Percentiles rank a stretch among this genome's conserved stretches.
phyloP scores from a whole-genome alignment of 2,888 invertebrate genomes.

The Mimas tiliae region DNA sequence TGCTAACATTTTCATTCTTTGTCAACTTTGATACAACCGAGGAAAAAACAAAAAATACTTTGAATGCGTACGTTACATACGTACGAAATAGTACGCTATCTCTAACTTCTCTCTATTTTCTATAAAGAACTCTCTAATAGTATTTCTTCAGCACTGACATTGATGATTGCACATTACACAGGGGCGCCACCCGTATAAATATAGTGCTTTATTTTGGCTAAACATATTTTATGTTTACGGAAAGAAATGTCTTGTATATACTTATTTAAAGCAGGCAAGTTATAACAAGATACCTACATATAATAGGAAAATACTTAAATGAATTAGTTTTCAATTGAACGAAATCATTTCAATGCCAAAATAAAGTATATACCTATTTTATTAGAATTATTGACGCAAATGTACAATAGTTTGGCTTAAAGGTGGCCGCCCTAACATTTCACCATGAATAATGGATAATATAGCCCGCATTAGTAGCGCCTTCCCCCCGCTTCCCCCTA shows the following conservation, averaged over 20 bases:
- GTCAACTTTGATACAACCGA: too few relatives aligned
- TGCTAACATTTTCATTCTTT: not conserved
- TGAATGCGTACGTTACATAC: too few relatives aligned
- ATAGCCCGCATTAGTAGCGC: constrained; percentile 43
- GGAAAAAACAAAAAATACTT: too few relatives aligned
- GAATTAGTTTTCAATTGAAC: too few relatives aligned
- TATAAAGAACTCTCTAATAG: not conserved
- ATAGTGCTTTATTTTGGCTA: not conserved
- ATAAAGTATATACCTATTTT: not conserved
- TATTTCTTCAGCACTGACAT: not conserved
- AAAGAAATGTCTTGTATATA: not conserved
- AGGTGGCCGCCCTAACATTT: not conserved
- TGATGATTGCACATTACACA: constrained; percentile 17
- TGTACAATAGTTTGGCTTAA: not conserved
- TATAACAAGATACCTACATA: not conserved
- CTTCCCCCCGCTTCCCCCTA: constrained; percentile 25
- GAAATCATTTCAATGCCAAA: not conserved
- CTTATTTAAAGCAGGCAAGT: not conserved
- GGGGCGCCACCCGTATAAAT: constrained; percentile 1
- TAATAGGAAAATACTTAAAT: too few relatives aligned
- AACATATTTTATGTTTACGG: not conserved
- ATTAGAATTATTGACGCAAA: not conserved
- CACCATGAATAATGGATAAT: not conserved
- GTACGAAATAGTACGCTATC: too few relatives aligned
- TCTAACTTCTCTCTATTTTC: not conserved